These are phyloP conservation scores for Erebia palarica DNA, from an alignment of 2,888 invertebrate genomes.

Conservation along the genomic window DNA sequence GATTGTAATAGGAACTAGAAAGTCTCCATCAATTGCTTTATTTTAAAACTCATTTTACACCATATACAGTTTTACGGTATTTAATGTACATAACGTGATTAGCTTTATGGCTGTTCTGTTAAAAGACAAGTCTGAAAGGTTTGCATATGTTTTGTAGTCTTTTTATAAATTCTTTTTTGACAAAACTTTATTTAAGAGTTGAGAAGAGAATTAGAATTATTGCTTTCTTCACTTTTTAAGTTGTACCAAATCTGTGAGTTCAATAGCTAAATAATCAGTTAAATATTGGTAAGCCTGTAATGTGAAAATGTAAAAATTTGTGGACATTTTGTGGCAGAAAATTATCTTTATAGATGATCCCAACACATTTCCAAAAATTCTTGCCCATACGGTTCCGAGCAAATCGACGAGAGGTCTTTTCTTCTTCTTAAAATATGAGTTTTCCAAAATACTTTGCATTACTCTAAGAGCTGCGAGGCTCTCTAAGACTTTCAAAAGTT, in stretches of 20 bases:
- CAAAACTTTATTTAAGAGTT: not conserved
- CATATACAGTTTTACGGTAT: no score
- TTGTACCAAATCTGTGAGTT: conserved; percentile 40
- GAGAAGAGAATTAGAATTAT: conserved; percentile 5
- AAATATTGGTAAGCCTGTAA: conserved; percentile 55
- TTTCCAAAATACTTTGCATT: conserved; percentile 47
- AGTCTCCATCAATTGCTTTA: no score
- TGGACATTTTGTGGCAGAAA: conserved; percentile 56
- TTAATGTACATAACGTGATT: no score
- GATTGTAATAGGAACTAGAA: no score
- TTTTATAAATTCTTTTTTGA: not conserved
- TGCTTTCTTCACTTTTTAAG: conserved; percentile 18
- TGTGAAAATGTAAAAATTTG: conserved; percentile 61
- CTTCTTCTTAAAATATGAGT: conserved; percentile 39
- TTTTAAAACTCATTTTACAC: no score
- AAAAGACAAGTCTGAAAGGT: no score
- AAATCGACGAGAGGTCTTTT: conserved; percentile 51
- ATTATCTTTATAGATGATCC: conserved; percentile 54
- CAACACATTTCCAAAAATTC: conserved; percentile 53
- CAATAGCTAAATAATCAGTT: conserved; percentile 51
- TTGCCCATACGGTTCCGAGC: conserved; percentile 55
- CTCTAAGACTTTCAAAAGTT: not conserved
- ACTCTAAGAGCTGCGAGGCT: not conserved
- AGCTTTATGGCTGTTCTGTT: no score
- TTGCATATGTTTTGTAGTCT: not conserved